phyloP scores from a whole-genome alignment of 1,140 invertebrate species.

The Cydia splendana region DNA sequence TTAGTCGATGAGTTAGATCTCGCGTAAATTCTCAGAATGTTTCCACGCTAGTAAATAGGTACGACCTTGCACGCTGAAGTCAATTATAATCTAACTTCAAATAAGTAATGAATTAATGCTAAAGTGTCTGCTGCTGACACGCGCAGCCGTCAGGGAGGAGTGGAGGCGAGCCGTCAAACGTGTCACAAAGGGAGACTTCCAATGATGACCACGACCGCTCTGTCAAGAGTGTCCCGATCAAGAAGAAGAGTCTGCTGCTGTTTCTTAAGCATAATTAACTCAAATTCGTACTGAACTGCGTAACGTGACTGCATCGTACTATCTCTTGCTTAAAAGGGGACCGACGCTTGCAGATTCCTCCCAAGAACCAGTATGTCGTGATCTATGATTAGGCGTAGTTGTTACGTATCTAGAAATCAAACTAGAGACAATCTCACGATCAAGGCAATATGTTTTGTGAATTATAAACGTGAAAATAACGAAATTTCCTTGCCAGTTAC shows the following conservation, averaged over 20 bases:
- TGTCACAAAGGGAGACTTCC: too few species aligned
- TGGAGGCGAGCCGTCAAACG: too few species aligned
- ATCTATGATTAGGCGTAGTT: neutral
- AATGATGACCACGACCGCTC: too few species aligned
- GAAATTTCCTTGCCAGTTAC: neutral
- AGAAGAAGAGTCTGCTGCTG: neutral
- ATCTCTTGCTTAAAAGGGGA: neutral
- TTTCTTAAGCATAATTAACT: slow-evolving; percentile 1
- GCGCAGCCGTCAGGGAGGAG: too few species aligned
- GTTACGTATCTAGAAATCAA: neutral
- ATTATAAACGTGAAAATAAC: neutral
- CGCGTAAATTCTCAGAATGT: slow-evolving; percentile 56
- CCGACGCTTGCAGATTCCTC: neutral
- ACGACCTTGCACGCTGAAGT: slow-evolving; percentile 45
- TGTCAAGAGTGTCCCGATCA: too few species aligned
- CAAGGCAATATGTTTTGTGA: neutral
- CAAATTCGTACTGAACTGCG: neutral
- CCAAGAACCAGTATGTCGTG: neutral
- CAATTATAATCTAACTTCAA: slow-evolving; percentile 30
- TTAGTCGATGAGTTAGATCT: slow-evolving; percentile 56
- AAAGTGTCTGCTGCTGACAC: neutral
- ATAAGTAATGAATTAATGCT: slow-evolving; percentile 23
- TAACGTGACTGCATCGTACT: slow-evolving; percentile 1
- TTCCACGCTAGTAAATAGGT: slow-evolving; percentile 54
- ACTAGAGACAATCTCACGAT: neutral